Evolutionary conservation across 1,140 invertebrate species (phyloP).

Genomic region (Calephelis virginiensis): DNA sequence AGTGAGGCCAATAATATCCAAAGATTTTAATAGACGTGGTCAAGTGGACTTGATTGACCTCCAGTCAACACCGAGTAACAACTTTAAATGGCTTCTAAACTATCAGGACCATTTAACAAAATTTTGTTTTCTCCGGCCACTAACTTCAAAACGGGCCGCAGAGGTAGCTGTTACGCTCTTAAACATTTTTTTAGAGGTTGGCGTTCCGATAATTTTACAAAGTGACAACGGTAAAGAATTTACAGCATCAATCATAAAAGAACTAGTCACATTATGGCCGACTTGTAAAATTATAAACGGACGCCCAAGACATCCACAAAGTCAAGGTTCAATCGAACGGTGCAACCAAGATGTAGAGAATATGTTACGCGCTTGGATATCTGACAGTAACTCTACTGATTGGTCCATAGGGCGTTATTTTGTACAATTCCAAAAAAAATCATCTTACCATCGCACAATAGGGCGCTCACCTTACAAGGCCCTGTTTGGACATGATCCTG

Average conservation of each 20-base stretch:
- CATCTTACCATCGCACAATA: conserved; percentile 18
- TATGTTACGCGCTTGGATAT: conserved; percentile 41
- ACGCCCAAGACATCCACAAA: conserved; percentile 37
- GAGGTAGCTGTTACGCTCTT: conserved; percentile 40
- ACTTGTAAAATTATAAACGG: conserved; percentile 57
- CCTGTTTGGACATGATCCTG: conserved; percentile 21
- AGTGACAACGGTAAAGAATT: conserved; percentile 58
- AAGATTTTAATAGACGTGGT: not conserved
- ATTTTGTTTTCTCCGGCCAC: conserved; percentile 48
- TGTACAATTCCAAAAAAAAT: conserved; percentile 27
- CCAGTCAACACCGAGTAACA: too few species aligned
- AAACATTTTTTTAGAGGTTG: conserved; percentile 53
- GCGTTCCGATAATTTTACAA: conserved; percentile 53
- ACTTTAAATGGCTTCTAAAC: too few species aligned
- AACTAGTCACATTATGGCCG: conserved; percentile 54
- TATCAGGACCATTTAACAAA: conserved; percentile 76
- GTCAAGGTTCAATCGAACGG: conserved; percentile 40
- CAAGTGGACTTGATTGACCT: conserved; percentile 60
- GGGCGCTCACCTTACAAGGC: conserved; percentile 23
- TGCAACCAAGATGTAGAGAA: conserved; percentile 41
- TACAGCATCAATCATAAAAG: conserved; percentile 48
- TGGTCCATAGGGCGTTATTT: conserved; percentile 40
- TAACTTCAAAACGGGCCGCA: conserved; percentile 45
- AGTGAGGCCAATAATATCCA: not conserved
- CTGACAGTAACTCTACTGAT: conserved; percentile 43